Evolutionary conservation across 92 coral and sea anemone genomes (phyloP).

Genomic region (Parazoanthus darwini): DNA sequence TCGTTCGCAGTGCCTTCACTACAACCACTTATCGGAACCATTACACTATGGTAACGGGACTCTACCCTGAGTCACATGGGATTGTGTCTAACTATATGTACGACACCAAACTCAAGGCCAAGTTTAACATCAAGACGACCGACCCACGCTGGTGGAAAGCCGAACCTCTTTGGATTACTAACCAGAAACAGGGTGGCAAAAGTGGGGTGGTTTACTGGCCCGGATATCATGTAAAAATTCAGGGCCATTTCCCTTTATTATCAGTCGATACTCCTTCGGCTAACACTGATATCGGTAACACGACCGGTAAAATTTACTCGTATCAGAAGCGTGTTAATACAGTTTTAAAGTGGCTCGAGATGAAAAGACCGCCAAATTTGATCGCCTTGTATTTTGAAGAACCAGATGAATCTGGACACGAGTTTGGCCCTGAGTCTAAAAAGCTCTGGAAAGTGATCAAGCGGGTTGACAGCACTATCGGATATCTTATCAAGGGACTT

Average conservation of each 20-base stretch:
- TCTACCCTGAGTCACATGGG: conserved; percentile 92
- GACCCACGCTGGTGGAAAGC: conserved; percentile 93
- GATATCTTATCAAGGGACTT: conserved; percentile 65
- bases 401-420: conserved; percentile 82
- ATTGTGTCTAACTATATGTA: conserved; percentile 86
- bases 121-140: conserved; percentile 63
- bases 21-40: conserved; percentile 87
- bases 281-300: conserved; percentile 62
- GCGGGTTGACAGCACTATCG: conserved; percentile 69
- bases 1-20: conserved; percentile 76
- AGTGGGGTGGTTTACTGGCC: conserved; percentile 93
- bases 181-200: conserved; percentile 75
- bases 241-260: conserved; percentile 58
- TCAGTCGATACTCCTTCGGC: conserved; percentile 56
- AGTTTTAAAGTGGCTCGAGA: conserved; percentile 69
- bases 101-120: conserved; percentile 65
- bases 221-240: conserved; percentile 72
- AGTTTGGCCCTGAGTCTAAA: conserved; percentile 64
- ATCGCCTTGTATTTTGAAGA: conserved; percentile 87
- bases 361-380: conserved; percentile 76
- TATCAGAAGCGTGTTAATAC: conserved; percentile 69
- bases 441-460: conserved; percentile 58
- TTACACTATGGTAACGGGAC: conserved; percentile 84
- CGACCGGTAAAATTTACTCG: conserved; percentile 65
- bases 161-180: conserved; percentile 88